phyloP scores from a whole-genome alignment of 1,140 invertebrate genomes.

The Temnothorax nylanderi region DNA sequence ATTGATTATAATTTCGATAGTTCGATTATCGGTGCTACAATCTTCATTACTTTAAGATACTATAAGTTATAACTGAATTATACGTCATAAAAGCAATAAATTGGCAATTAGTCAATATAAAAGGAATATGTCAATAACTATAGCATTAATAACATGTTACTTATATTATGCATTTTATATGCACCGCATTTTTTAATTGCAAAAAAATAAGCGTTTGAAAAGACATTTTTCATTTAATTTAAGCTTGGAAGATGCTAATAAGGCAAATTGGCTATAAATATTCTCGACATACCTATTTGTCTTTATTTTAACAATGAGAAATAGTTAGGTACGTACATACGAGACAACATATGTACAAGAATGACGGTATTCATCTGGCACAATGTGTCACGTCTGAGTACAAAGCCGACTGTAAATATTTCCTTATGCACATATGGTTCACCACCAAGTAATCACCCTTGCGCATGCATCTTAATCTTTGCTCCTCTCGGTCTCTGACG shows the following conservation, averaged over 20 bases:
- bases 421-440: slow-evolving; percentile 17
- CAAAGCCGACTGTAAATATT: slow-evolving; percentile 52
- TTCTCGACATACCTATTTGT: background rate
- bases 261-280: background rate
- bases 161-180: background rate
- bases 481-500: background rate
- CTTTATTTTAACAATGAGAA: background rate
- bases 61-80: background rate
- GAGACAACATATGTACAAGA: background rate
- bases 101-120: background rate
- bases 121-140: background rate
- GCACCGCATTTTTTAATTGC: background rate
- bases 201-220: background rate
- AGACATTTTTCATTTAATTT: background rate
- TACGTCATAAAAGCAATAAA: background rate
- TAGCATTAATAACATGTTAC: background rate
- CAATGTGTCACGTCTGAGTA: slow-evolving; percentile 23
- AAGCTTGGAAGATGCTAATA: background rate
- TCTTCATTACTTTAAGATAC: background rate
- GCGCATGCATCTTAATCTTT: slow-evolving; percentile 52
- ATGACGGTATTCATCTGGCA: slow-evolving; percentile 29
- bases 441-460: slow-evolving; percentile 42
- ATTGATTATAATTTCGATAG: background rate
- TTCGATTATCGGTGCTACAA: background rate
- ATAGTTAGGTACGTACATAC: background rate